phyloP scores from a whole-genome alignment of 2,888 invertebrate species.

The Tetranychus piercei region DNA sequence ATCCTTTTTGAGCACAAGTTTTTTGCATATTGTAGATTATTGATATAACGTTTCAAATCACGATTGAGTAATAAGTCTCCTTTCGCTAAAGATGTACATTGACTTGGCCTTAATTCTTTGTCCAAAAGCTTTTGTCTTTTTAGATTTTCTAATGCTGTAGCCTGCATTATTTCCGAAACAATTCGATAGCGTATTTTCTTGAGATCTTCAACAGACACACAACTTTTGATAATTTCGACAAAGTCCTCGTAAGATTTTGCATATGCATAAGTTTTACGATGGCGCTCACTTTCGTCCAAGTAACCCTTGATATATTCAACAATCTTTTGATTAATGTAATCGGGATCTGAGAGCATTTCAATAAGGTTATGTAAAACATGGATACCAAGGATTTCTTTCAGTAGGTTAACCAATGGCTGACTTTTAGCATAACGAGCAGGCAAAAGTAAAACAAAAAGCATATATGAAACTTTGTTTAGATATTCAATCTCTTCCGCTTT shows the following conservation, averaged over 20 bases:
- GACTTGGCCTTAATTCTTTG: constrained; percentile 35
- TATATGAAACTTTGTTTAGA: constrained; percentile 58
- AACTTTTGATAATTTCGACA: constrained; percentile 59
- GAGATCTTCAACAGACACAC: constrained; percentile 59
- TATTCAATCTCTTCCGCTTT: constrained; percentile 58
- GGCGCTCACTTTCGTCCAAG: constrained; percentile 46
- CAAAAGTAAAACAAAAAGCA: constrained; percentile 57
- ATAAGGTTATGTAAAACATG: constrained; percentile 61
- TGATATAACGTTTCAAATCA: constrained; percentile 63
- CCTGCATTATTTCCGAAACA: constrained; percentile 80
- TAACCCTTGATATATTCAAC: constrained; percentile 63
- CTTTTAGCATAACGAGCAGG: constrained; percentile 60
- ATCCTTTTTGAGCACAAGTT: constrained; percentile 58
- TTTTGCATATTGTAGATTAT: constrained; percentile 57
- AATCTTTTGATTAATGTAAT: constrained; percentile 72
- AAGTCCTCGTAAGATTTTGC: constrained; percentile 77
- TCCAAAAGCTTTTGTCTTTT: constrained; percentile 56
- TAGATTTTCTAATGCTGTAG: constrained; percentile 70
- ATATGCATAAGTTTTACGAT: constrained; percentile 61
- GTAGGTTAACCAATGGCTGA: constrained; percentile 50
- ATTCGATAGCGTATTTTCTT: constrained; percentile 67
- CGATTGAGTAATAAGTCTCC: constrained; percentile 56
- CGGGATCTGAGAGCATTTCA: constrained; percentile 66
- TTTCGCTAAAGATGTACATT: constrained; percentile 38
- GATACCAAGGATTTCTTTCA: constrained; percentile 56